Evolutionary conservation across 1,140 invertebrate genomes (phyloP).

Genomic region (Scaptodrosophila lebanonensis): DNA sequence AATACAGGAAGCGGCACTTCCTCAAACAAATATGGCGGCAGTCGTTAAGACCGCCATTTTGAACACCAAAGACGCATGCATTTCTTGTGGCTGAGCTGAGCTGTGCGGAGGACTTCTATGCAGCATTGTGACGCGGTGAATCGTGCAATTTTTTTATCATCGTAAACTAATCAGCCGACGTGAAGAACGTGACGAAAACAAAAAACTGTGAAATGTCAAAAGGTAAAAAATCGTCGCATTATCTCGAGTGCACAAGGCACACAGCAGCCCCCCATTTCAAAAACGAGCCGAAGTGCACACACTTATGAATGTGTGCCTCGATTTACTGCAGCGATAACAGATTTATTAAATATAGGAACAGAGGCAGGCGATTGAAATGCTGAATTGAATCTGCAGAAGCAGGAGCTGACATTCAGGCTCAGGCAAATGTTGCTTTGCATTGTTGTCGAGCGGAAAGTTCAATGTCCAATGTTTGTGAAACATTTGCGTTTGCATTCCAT

Average conservation of each 20-base stretch:
- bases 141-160: slow-evolving; percentile 48
- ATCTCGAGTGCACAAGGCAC: slow-evolving; percentile 30
- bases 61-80: slow-evolving; percentile 61
- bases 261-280: slow-evolving; percentile 38
- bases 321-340: background rate
- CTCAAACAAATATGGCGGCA: slow-evolving; percentile 16
- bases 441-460: slow-evolving; percentile 54
- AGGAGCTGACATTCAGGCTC: slow-evolving; percentile 24
- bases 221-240: slow-evolving; percentile 13
- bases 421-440: slow-evolving; percentile 23
- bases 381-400: no score
- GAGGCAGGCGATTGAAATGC: no score
- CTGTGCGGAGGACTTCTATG: slow-evolving; percentile 9
- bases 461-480: slow-evolving; percentile 54
- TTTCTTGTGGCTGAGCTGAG: slow-evolving; percentile 41
- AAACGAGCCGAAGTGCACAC: slow-evolving; percentile 3
- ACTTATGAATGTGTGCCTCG: background rate
- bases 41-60: slow-evolving; percentile 44
- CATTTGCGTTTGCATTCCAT: slow-evolving; percentile 31
- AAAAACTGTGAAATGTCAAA: slow-evolving; percentile 22
- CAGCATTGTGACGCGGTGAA: slow-evolving; percentile 7
- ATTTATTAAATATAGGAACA: background rate
- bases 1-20: no score
- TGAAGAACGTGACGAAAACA: slow-evolving; percentile 57
- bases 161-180: slow-evolving; percentile 36